Evolutionary conservation across 2,113 vertebrate species (phyloP), one percentile per base, ranked within the genome.

Genomic region (Rhinogobius similis): DNA sequence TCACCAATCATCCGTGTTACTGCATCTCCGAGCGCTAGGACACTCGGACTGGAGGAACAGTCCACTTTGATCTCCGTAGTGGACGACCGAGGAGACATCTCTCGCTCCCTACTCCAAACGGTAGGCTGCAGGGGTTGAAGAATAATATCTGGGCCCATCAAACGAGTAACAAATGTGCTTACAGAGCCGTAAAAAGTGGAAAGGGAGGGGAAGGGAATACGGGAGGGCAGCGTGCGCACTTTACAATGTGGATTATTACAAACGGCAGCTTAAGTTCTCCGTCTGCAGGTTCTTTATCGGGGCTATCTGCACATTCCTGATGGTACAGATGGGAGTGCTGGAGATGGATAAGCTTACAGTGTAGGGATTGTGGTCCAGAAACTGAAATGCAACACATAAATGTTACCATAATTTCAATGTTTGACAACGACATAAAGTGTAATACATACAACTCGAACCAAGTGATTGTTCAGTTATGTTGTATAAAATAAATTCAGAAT

Each of bases 91-190:
- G 73, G 84, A 89, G 84, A 89, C 80, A 84, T 90, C 87, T 86
- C 89, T 89, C 78, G 85, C 80, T 83, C 84, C 83, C 77, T 79
- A 70, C 87, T 93, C 91, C 90, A 88, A 94, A 92, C 90, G 90
- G 84, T 91, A 92, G 84, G 80, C 91, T 90, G 87, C 82, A 85
- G 87, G 86, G 92, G 92, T 93, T 93, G 91, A 90, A 91, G 86
- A 91, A 91, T 88, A 92, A 93, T 93, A 88, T 84, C 83, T 73
- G 79, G 87, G 89, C 91, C 91, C 89, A 88, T 93, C 90, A 93
- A 93, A 92, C 90, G 75, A 90, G 86, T 92, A 93, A 93, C 91
- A 92, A 93, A 90, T 90, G 90, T 76, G 84, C 88, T 88, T 83
- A 77, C 77, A 88, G 78, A 82, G 65, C 82, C 75, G 87, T 89